phyloP scores from a whole-genome alignment of 1,140 invertebrate species.

The Wiebesia pumilae region DNA sequence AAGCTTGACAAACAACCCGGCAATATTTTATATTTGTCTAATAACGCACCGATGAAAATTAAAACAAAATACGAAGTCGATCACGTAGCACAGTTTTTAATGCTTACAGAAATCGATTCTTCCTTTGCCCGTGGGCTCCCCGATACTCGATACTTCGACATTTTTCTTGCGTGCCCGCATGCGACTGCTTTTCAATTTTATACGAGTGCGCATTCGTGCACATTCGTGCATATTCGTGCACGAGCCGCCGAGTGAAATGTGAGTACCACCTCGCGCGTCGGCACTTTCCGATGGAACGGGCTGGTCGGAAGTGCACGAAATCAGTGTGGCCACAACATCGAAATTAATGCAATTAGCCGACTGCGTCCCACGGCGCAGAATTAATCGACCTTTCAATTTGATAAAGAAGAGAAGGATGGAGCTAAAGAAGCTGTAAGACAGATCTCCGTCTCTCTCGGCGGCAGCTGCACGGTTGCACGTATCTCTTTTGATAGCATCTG shows the following conservation, averaged over 20 bases:
- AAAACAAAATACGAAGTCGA: not conserved
- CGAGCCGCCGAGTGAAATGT: not conserved
- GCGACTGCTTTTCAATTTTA: not conserved
- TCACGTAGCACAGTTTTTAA: not conserved
- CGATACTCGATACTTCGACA: not conserved
- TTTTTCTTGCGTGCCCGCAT: not conserved
- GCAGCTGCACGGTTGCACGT: not conserved
- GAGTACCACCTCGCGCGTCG: not conserved
- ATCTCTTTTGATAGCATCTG: not conserved
- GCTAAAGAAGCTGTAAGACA: not conserved
- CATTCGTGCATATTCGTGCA: not conserved
- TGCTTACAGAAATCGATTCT: not conserved
- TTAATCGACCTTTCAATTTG: slow-evolving; percentile 12
- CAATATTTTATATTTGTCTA: not conserved
- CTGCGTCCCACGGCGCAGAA: slow-evolving; percentile 12
- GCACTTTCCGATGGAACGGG: not conserved
- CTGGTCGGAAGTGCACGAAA: not conserved
- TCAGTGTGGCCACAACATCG: not conserved
- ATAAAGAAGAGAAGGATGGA: not conserved
- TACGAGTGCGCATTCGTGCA: not conserved
- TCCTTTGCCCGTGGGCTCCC: too few species aligned
- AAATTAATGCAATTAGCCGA: slow-evolving; percentile 47
- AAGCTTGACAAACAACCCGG: too few species aligned
- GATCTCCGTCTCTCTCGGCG: not conserved
- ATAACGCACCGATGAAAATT: not conserved